Percentiles rank a stretch among this genome's conserved stretches.
Conservation (phyloP, 2,888 invertebrate genomes). For the Glomeris marginata region DNA sequence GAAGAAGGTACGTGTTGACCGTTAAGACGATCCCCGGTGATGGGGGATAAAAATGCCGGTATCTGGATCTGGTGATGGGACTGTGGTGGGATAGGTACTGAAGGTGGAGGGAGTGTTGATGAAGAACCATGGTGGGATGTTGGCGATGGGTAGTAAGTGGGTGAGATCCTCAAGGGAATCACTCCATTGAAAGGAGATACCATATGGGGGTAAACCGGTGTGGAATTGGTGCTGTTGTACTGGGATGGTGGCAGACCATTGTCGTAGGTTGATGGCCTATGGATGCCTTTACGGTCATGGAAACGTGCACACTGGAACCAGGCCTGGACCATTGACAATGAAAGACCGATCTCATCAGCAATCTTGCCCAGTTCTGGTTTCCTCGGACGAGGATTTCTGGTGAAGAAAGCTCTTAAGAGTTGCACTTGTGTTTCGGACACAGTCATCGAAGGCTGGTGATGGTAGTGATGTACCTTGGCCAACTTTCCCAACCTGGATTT, state of each 20-base stretch:
- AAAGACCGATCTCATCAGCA: constrained; percentile 50
- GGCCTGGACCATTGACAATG: constrained; percentile 70
- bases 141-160: neutral
- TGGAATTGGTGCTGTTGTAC: too few species aligned
- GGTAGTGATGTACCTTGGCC: neutral
- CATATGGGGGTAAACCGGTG: constrained; percentile 1
- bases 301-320: constrained; percentile 96
- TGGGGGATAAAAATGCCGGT: constrained; percentile 13
- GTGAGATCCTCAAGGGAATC: constrained; percentile 3
- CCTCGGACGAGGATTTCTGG: constrained; percentile 79
- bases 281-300: constrained; percentile 49
- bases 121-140: neutral
- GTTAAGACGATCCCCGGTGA: constrained; percentile 12
- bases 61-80: constrained; percentile 7
- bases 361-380: constrained; percentile 84
- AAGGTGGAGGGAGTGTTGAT: neutral
- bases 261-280: too few species aligned
- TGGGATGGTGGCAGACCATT: too few species aligned
- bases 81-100: neutral
- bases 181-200: constrained; percentile 9
- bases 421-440: constrained; percentile 77
- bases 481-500: neutral
- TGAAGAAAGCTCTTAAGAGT: constrained; percentile 75
- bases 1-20: neutral
- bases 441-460: too few species aligned